Base-by-base conservation (phyloP, 2,888 invertebrate species). In the Sabatieria punctata region DNA sequence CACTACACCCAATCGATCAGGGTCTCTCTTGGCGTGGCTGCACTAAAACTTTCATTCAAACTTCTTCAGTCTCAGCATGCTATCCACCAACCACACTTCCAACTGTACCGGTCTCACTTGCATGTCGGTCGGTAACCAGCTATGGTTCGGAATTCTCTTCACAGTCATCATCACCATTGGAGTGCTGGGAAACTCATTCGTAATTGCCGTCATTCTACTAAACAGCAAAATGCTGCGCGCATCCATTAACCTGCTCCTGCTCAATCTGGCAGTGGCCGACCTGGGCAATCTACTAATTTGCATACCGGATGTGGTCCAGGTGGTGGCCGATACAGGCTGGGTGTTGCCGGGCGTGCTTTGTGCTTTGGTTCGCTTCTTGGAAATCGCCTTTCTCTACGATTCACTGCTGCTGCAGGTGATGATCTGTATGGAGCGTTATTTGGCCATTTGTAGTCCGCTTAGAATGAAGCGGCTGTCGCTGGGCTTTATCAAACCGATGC, bases 241-340 rank as follows among this genome's bases (percentile, higher is more conserved):
- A 18, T 23, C 19, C 23, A 30, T 43, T 23, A 43, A 43, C 24
- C 23, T 13, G 15, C 36, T 43, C 2, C 36, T 43, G 15, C 15
- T 23, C 13, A 35, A 43, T 18, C 24, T 44, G 19, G 44, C 44
- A 2, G 4, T 44, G 6, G 44, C 44, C 35, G 44, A 44, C 19
- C 11, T 44, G 23, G 15, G 3, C 35, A 44, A 44, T 22, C 26
- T 44, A 27, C 13, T 37, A 21, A 2, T 15, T n/a, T 25, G 25
- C 19, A n/a, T 26, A 2, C 44, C 44, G 19, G 44, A 44, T 22
- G 23, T 39, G 4, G 23, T 39, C 11, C 19, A n/a, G 39, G 39
- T 24, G 8, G 4, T 39, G 21, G 19, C 6, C 6, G 39, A 39
- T 22, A 39, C 21, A 18, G 39, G 39, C 11, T 39, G 39, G 39